These are phyloP conservation scores for Craseonycteris thonglongyai DNA, from an alignment of 2,113 vertebrate species.

Conservation along the genomic window DNA sequence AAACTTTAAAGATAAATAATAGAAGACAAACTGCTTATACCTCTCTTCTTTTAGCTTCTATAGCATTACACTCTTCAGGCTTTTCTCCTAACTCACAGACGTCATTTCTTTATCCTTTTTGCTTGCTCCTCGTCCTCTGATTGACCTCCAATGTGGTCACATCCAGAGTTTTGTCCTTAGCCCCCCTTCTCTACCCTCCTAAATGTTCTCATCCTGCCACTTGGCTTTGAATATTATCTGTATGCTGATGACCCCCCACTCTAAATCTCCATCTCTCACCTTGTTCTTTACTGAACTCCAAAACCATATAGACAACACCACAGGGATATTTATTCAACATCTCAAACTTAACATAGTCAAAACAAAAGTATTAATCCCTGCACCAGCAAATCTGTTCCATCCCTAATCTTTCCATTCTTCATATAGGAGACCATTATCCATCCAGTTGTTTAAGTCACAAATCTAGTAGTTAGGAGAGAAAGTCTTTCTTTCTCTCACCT, in stretches of 20 bases:
- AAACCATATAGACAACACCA: background rate
- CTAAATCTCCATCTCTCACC: background rate
- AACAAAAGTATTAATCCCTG: background rate
- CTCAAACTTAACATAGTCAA: background rate
- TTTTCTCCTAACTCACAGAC: background rate
- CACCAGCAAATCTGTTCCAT: background rate
- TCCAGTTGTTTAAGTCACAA: background rate
- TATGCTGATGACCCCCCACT: background rate
- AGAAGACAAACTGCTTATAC: background rate
- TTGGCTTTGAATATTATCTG: background rate
- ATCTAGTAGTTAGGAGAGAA: background rate
- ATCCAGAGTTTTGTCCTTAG: background rate
- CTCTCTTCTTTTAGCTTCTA: background rate
- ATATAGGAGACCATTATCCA: rapidly evolving
- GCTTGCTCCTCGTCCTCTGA: background rate
- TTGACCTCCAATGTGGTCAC: background rate
- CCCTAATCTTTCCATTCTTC: background rate
- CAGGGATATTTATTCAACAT: too few relatives aligned
- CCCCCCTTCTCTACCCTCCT: background rate
- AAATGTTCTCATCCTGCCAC: background rate
- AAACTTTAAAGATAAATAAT: background rate
- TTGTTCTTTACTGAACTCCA: background rate
- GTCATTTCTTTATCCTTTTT: background rate
- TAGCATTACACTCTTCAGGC: background rate
- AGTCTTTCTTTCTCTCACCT: background rate